Percentiles rank a stretch among this genome's conserved stretches.
These are phyloP conservation scores for Drosophila sordidapex DNA, from an alignment of 2,888 invertebrate genomes.

Conservation along the genomic window DNA sequence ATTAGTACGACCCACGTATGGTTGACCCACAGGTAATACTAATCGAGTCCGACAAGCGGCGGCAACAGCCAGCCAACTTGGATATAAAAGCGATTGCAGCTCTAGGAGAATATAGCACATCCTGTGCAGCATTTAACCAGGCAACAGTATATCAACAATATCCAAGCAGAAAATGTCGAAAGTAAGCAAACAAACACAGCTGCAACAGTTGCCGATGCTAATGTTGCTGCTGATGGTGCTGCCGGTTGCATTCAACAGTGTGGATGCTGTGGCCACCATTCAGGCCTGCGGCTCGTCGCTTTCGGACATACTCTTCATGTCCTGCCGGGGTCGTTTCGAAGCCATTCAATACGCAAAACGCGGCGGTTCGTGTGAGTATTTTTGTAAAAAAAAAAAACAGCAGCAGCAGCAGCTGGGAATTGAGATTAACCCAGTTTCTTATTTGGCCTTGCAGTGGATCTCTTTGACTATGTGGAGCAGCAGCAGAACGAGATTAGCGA, in stretches of 20 bases:
- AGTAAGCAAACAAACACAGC: conserved; percentile 26
- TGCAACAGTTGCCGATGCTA: conserved; percentile 11
- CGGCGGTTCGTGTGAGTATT: conserved; percentile 45
- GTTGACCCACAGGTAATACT: conserved; percentile 47
- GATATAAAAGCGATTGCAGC: conserved; percentile 59
- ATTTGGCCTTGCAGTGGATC: conserved; percentile 47
- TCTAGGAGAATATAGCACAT: conserved; percentile 48
- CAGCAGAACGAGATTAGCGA: conserved; percentile 32
- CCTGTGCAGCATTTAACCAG: conserved; percentile 42
- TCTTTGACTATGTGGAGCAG: conserved; percentile 57
- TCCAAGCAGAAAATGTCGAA: conserved; percentile 27
- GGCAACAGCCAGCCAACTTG: conserved; percentile 5
- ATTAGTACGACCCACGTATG: conserved; percentile 34
- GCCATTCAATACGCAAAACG: conserved; percentile 38
- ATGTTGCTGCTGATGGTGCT: conserved; percentile 43
- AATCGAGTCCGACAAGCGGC: conserved; percentile 58
- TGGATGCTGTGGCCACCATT: conserved; percentile 4
- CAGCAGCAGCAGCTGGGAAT: conserved; percentile 2
- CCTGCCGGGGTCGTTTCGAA: conserved; percentile 36
- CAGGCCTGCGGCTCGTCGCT: conserved; percentile 42
- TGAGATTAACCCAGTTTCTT: conserved; percentile 8
- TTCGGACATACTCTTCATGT: conserved; percentile 19
- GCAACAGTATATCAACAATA: conserved; percentile 26
- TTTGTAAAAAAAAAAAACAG: background rate
- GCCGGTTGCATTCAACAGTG: conserved; percentile 21